phyloP scores from a whole-genome alignment of 2,797 vertebrate genomes.

The Typhlichthys subterraneus region DNA sequence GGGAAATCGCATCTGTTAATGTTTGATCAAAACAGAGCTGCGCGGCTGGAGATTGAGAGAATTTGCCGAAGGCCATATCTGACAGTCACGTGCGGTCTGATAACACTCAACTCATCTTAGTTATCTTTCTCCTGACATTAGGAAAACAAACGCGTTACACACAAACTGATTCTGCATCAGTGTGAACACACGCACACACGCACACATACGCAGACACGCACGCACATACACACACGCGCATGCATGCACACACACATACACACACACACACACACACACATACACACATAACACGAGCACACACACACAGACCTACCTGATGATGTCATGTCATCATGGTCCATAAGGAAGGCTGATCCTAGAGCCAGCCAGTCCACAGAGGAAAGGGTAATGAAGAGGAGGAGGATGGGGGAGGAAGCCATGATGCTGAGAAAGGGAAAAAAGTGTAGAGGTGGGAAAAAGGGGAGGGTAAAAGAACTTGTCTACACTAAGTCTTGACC shows the following conservation, averaged over 20 bases:
- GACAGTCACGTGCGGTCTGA: not conserved
- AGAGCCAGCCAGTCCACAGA: slow-evolving; percentile 55
- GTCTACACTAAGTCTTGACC: too few species aligned
- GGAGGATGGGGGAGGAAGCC: slow-evolving; percentile 40
- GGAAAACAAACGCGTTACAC: not conserved
- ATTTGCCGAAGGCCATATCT: slow-evolving; percentile 5
- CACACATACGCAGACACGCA: not conserved
- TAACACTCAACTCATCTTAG: not conserved
- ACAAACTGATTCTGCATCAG: not conserved
- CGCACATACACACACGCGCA: not conserved
- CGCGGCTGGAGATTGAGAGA: slow-evolving; percentile 9
- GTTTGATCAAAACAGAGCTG: slow-evolving; percentile 38
- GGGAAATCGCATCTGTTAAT: slow-evolving; percentile 56
- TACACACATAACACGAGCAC: not conserved
- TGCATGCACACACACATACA: not conserved
- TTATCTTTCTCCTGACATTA: slow-evolving; percentile 1
- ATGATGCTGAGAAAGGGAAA: slow-evolving; percentile 56
- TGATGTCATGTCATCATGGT: slow-evolving; percentile 38
- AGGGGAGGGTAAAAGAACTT: not conserved
- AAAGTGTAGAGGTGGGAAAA: slow-evolving; percentile 9
- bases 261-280: too few species aligned
- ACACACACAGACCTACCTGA: slow-evolving; percentile 52
- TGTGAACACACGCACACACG: not conserved
- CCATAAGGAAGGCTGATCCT: slow-evolving; percentile 47
- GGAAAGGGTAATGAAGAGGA: slow-evolving; percentile 57